Evolutionary conservation across 2,797 vertebrate species (phyloP).

Genomic region (Valencia hispanica): DNA sequence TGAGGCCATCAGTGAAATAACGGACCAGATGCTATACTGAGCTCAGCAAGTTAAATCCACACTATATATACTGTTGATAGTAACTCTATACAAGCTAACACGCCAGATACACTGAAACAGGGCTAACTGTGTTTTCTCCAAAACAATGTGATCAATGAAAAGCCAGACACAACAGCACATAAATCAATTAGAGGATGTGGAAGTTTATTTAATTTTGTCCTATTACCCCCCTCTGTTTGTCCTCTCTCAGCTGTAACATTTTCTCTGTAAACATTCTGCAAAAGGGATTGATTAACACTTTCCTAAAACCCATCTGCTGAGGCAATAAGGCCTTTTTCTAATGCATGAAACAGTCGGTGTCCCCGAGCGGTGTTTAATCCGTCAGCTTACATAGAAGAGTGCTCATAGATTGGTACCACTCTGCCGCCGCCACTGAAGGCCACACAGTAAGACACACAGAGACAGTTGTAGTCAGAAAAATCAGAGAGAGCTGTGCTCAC

Average conservation of each 20-base stretch:
- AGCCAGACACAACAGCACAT: slow-evolving; percentile 55
- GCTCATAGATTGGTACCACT: slow-evolving; percentile 33
- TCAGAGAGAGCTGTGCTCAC: slow-evolving; percentile 46
- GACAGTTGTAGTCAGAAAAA: slow-evolving; percentile 54
- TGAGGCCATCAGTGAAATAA: slow-evolving; percentile 31
- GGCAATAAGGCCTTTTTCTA: slow-evolving; percentile 51
- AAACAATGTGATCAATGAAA: slow-evolving; percentile 50
- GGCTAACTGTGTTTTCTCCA: slow-evolving; percentile 40
- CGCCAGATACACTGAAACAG: slow-evolving; percentile 31
- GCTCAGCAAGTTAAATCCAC: not conserved
- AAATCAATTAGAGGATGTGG: slow-evolving; percentile 63
- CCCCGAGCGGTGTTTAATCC: slow-evolving; percentile 65
- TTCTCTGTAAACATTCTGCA: slow-evolving; percentile 40
- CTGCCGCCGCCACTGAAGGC: slow-evolving; percentile 16
- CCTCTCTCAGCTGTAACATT: slow-evolving; percentile 20
- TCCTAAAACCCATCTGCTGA: slow-evolving; percentile 55
- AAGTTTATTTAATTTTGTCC: slow-evolving; percentile 60
- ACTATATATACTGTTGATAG: not conserved
- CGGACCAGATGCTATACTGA: slow-evolving; percentile 29
- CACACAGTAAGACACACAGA: slow-evolving; percentile 23
- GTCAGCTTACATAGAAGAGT: slow-evolving; percentile 50
- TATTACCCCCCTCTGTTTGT: slow-evolving; percentile 16
- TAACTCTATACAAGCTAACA: not conserved
- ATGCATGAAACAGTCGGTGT: slow-evolving; percentile 43
- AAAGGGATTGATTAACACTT: slow-evolving; percentile 64